Conservation (phyloP, 2,113 vertebrate genomes). For the Panthera tigris region DNA sequence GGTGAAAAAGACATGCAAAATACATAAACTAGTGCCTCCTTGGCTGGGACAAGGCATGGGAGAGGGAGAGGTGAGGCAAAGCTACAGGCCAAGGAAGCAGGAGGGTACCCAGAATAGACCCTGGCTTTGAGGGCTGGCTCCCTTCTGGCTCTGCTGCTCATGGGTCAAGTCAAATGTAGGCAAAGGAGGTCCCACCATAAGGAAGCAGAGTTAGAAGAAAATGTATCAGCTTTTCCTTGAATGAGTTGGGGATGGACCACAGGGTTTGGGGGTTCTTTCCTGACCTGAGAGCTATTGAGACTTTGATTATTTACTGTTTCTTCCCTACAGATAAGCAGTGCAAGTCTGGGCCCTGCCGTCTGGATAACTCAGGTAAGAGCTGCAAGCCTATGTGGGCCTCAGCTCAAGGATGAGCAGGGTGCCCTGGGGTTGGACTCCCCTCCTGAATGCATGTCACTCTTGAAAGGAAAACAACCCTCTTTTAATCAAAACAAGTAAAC, state of each 20-base stretch:
- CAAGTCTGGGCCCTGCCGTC: slow-evolving; percentile 55
- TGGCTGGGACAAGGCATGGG: neutral
- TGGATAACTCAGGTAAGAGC: slow-evolving; percentile 72
- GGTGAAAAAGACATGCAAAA: neutral
- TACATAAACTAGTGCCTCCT: neutral
- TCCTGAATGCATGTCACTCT: neutral
- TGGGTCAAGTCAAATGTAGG: neutral
- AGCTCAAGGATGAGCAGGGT: neutral
- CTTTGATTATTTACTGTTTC: slow-evolving; percentile 32
- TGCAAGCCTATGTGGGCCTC: neutral
- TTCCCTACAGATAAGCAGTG: slow-evolving; percentile 67
- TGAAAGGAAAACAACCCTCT: neutral
- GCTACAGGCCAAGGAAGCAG: neutral
- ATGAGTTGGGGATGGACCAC: too few relatives aligned
- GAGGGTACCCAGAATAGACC: neutral
- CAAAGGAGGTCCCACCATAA: neutral
- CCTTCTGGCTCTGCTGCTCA: neutral
- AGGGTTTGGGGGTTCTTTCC: neutral
- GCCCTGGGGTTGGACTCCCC: neutral
- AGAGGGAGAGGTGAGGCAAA: neutral
- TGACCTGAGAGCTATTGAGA: neutral
- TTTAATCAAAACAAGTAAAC: neutral
- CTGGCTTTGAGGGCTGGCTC: neutral
- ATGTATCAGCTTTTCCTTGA: neutral
- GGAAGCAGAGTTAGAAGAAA: neutral